Conservation (phyloP, 2,888 invertebrate species). For the Drosophila pseudotalamancana region DNA sequence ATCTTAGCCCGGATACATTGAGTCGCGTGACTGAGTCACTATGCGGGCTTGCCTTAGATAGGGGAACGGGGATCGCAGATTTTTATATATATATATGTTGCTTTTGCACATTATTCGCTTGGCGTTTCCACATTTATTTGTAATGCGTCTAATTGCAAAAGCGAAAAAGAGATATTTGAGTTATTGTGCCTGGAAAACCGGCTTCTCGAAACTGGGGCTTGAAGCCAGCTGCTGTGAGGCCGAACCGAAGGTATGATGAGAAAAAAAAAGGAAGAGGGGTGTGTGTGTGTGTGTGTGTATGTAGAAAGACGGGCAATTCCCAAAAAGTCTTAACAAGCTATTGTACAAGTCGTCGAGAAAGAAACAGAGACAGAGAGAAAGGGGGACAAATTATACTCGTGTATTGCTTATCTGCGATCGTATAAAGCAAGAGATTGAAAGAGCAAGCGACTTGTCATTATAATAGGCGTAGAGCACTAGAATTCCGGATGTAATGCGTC, state of each 20-base stretch:
- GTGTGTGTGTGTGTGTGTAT: too few relatives aligned
- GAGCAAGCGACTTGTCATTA: too few relatives aligned
- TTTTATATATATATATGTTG: too few relatives aligned
- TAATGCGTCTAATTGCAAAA: slow-evolving; percentile 5
- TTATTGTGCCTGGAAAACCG: slow-evolving; percentile 4
- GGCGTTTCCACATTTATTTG: not conserved
- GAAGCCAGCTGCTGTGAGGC: not conserved
- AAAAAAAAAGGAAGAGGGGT: too few relatives aligned
- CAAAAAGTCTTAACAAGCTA: slow-evolving; percentile 25
- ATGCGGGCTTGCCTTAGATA: too few relatives aligned
- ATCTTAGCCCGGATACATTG: slow-evolving; percentile 18
- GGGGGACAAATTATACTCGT: too few relatives aligned
- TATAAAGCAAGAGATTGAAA: not conserved
- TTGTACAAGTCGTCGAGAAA: too few relatives aligned
- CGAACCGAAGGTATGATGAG: not conserved
- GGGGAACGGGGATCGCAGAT: not conserved
- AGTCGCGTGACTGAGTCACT: slow-evolving; percentile 22
- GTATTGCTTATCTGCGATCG: slow-evolving; percentile 28
- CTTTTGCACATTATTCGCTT: not conserved
- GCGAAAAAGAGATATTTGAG: slow-evolving; percentile 3
- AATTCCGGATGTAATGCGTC: too few relatives aligned
- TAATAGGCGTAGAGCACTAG: not conserved
- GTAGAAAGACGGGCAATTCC: slow-evolving; percentile 25
- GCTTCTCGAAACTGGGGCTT: slow-evolving; percentile 7
- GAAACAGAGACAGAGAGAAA: not conserved